phyloP scores from a whole-genome alignment of 2,113 vertebrate genomes.

The Sylvilagus bachmani region DNA sequence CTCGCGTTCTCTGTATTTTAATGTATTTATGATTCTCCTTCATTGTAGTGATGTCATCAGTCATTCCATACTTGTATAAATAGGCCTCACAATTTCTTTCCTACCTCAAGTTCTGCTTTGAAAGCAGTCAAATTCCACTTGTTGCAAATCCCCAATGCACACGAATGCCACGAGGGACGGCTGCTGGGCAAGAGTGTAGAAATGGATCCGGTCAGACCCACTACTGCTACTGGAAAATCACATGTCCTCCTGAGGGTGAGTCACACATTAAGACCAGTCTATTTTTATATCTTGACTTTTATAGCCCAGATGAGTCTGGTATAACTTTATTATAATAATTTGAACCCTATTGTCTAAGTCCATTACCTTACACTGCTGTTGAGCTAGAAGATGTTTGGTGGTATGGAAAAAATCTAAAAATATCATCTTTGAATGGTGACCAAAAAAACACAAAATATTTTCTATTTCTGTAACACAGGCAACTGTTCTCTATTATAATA shows the following conservation, averaged over 20 bases:
- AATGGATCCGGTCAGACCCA: slow-evolving; percentile 24
- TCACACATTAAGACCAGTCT: slow-evolving; percentile 70
- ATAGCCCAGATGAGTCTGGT: slow-evolving; percentile 52
- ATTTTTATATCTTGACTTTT: slow-evolving; percentile 71
- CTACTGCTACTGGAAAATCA: slow-evolving; percentile 53
- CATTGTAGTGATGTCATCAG: background rate
- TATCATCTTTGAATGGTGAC: slow-evolving; percentile 60
- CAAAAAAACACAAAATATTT: slow-evolving; percentile 31
- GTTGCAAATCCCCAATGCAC: background rate
- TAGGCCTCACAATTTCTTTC: background rate
- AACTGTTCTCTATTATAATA: slow-evolving; percentile 45
- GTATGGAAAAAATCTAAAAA: slow-evolving; percentile 70
- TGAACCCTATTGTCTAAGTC: slow-evolving; percentile 53
- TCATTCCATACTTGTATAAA: slow-evolving; percentile 34
- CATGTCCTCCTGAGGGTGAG: slow-evolving; percentile 48
- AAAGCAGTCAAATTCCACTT: background rate
- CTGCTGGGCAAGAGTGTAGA: background rate
- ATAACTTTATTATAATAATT: slow-evolving; percentile 70
- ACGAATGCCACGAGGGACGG: background rate
- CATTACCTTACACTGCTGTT: slow-evolving; percentile 56
- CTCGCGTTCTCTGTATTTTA: slow-evolving; percentile 43
- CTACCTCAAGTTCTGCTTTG: background rate
- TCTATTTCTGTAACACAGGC: slow-evolving; percentile 56
- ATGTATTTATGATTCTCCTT: slow-evolving; percentile 7
- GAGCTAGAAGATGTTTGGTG: slow-evolving; percentile 19